Base-by-base conservation (phyloP, 2,888 invertebrate genomes). In the Drosophila sordidula region DNA sequence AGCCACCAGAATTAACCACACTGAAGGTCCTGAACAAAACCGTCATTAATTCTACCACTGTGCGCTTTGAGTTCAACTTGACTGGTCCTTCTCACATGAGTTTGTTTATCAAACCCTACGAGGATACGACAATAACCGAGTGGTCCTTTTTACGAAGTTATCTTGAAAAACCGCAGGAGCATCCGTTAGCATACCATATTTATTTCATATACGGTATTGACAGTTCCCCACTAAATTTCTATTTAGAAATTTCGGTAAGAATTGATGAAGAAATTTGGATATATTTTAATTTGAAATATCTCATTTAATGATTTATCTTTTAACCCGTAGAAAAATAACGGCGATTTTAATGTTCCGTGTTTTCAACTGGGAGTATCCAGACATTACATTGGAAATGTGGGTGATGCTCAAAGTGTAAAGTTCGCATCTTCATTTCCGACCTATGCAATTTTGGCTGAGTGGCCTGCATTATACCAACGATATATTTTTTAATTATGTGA, bases 401-500 rank as follows among this genome's bases (percentile, higher is more conserved):
- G 92, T 54, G 93, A 93, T 18, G 85, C 89, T 2, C 90, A 92
- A 36, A 93, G 92, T 73, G 69, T 89, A 42, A 75, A 90, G n/a
- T 93, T 94, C 67, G 75, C 93, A 38, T 45, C 18, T 29, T 59
- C 41, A 45, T 62, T 45, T 81, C 94, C 94, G 0, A 80, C 92
- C 14, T 94, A 93, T 93, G 90, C 93, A 0, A 58, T 90, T 92
- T 4, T 92, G 91, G 69, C 41, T 2, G 91, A 93, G 45, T 93
- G 93, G 93, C 91, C 93, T 18, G 93, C 93, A 36, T 90, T 91
- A 16, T 94, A 93, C 68, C 90, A 92, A 72, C 78, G 90, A 54
- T 90, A 86, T 63, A 76, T 89, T 46, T 90, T 80, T 70, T 90
- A 81, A 65, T 12, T n/a, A 16, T 1, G 16, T 22, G 22, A 22